A percentile compares a stretch with the other conserved stretches of the same genome.
Conservation (phyloP, 2,797 vertebrate species). For the Linurgus olivaceus region DNA sequence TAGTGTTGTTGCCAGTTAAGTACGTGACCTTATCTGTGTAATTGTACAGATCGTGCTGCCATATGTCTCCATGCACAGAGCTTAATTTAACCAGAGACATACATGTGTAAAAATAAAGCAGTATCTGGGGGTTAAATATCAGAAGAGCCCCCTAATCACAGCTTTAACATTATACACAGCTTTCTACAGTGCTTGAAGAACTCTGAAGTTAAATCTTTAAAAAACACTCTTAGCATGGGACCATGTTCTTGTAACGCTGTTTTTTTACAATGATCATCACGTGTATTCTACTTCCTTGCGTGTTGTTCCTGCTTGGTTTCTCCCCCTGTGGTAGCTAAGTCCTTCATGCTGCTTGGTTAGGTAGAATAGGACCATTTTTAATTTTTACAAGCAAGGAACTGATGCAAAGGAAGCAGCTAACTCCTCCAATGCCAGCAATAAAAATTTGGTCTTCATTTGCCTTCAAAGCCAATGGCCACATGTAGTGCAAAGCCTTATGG, state of each 20-base stretch:
- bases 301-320: neutral
- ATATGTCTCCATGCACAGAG: constrained; percentile 52
- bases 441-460: neutral
- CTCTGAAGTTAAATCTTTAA: neutral
- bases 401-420: neutral
- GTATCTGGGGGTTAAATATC: constrained; percentile 48
- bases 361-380: neutral
- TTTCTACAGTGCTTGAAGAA: neutral
- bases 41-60: constrained; percentile 54
- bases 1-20: constrained; percentile 40
- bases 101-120: constrained; percentile 54
- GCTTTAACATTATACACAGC: neutral
- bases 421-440: neutral
- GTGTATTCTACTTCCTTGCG: neutral
- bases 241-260: neutral
- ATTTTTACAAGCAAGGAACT: neutral
- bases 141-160: constrained; percentile 31
- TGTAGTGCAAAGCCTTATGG: neutral
- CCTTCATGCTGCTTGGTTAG: neutral
- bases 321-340: neutral
- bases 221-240: neutral
- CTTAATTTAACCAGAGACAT: constrained; percentile 39
- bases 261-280: neutral
- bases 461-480: neutral
- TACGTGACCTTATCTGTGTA: constrained; percentile 57